phyloP scores from a whole-genome alignment of 2,797 vertebrate genomes.

The Merluccius polli region DNA sequence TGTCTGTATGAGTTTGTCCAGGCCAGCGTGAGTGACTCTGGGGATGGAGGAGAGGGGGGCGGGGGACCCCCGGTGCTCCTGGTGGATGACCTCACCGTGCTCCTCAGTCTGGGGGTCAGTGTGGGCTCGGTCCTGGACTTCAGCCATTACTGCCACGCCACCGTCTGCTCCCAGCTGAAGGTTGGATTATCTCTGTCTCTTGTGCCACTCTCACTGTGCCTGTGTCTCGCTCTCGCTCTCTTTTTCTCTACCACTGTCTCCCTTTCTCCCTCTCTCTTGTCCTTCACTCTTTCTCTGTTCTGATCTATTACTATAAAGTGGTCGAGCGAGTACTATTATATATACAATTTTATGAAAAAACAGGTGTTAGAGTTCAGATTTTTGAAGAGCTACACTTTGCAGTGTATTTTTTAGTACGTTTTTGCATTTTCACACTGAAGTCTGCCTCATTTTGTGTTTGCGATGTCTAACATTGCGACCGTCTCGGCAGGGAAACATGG shows the following conservation, averaged over 20 bases:
- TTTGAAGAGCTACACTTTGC: not conserved
- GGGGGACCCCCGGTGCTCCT: slow-evolving; percentile 80
- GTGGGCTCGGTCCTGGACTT: slow-evolving; percentile 80
- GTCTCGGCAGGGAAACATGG: slow-evolving; percentile 80
- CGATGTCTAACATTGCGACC: not conserved
- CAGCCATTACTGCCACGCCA: slow-evolving; percentile 84
- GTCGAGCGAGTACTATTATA: no score
- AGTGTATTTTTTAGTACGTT: not conserved
- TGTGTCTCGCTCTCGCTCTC: not conserved
- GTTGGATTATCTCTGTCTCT: slow-evolving; percentile 51
- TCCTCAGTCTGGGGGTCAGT: slow-evolving; percentile 81
- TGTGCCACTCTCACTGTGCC: not conserved
- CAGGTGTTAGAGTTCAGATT: no score
- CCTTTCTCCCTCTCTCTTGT: no score
- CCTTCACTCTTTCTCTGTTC: not conserved
- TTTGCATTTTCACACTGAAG: no score
- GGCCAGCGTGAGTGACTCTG: slow-evolving; percentile 38
- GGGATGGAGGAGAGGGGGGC: accelerated
- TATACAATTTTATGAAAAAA: no score
- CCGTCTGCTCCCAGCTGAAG: slow-evolving; percentile 78
- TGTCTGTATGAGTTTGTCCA: slow-evolving; percentile 76
- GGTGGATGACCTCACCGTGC: slow-evolving; percentile 83
- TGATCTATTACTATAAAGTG: no score
- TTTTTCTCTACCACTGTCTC: not conserved
- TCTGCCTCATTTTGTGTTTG: not conserved